Conservation (phyloP, 2,888 invertebrate species). For the Acleris laterana region DNA sequence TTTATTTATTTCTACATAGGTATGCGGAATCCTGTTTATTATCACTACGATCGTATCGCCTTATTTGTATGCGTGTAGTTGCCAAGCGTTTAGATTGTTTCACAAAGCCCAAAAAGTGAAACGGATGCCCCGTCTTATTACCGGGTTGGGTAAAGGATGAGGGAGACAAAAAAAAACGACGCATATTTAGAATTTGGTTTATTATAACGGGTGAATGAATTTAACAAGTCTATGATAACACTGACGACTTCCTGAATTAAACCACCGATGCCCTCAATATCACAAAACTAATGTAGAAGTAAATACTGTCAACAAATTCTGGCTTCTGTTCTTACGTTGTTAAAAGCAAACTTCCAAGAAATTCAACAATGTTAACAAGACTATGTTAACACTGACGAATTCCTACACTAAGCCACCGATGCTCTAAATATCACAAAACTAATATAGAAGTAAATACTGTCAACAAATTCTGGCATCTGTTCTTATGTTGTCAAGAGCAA, state of each 20-base stretch:
- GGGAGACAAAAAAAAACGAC: background rate
- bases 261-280: too few species aligned
- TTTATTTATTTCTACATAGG: background rate
- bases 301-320: too few species aligned
- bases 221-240: too few species aligned
- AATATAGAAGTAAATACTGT: too few species aligned
- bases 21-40: background rate
- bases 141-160: background rate
- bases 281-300: too few species aligned
- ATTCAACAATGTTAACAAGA: conserved; percentile 1
- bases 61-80: conserved; percentile 40
- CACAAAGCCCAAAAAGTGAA: conserved; percentile 36
- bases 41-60: background rate
- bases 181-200: background rate
- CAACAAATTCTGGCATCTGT: too few species aligned
- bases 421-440: too few species aligned
- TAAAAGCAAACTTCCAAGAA: conserved; percentile 6
- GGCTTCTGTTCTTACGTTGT: background rate
- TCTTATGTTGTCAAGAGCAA: background rate
- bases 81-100: conserved; percentile 47
- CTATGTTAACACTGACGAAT: too few species aligned
- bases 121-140: conserved; percentile 3
- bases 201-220: too few species aligned
- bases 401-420: too few species aligned
- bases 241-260: too few species aligned